Conservation (phyloP, 2,113 vertebrate genomes). For the Sorex araneus region DNA sequence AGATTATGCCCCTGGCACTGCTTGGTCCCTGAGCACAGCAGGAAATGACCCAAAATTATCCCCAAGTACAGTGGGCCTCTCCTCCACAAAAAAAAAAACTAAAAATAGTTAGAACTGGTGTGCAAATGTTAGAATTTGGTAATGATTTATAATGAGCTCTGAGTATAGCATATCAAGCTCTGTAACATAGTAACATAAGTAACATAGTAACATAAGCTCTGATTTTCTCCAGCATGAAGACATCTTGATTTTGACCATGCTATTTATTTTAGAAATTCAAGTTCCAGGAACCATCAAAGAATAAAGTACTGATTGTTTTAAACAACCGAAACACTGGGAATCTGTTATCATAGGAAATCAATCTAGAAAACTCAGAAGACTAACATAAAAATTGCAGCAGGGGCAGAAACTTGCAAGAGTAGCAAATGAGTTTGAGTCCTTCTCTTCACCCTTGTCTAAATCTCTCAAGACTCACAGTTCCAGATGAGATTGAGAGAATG, state of each 20-base stretch:
- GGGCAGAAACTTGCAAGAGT: background rate
- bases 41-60: too few species aligned
- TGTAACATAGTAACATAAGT: background rate
- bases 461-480: background rate
- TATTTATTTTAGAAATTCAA: background rate
- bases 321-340: background rate
- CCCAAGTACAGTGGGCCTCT: too few species aligned
- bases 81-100: too few species aligned
- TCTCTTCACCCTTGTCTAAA: background rate
- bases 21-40: too few species aligned
- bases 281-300: background rate
- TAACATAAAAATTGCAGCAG: background rate
- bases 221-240: background rate
- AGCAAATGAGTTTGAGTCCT: background rate
- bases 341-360: background rate
- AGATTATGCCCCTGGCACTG: too few species aligned
- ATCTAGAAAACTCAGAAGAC: background rate
- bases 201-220: background rate
- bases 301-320: background rate
- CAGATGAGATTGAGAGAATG: background rate
- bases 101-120: background rate
- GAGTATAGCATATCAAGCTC: background rate
- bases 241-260: background rate
- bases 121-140: background rate
- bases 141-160: background rate